phyloP scores from a whole-genome alignment of 1,140 invertebrate species.

The Drosophila parabipectinata region DNA sequence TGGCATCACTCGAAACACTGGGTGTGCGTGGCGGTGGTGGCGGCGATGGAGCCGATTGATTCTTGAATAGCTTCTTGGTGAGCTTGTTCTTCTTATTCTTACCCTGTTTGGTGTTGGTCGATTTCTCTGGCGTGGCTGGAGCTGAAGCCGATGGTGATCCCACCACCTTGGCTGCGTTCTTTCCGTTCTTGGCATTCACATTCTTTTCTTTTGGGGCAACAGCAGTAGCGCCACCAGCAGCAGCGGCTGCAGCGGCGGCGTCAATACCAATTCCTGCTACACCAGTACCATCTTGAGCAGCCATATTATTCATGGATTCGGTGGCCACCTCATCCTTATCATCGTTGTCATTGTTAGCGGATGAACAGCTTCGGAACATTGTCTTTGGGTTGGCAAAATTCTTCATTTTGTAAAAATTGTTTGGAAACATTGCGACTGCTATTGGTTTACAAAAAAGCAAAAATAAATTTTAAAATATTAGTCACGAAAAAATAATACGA shows the following conservation, averaged over 20 bases:
- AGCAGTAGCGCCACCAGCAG: slow-evolving; percentile 3
- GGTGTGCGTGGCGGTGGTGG: not conserved
- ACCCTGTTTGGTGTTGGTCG: not conserved
- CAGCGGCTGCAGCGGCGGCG: slow-evolving; percentile 14
- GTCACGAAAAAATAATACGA: too few species aligned
- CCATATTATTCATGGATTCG: not conserved
- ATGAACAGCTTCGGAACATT: not conserved
- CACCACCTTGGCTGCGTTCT: not conserved
- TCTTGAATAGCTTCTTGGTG: slow-evolving; percentile 2
- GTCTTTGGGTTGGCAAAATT: slow-evolving; percentile 61
- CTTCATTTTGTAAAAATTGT: slow-evolving; percentile 59
- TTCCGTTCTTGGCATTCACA: not conserved
- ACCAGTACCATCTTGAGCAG: not conserved
- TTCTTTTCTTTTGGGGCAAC: slow-evolving; percentile 8
- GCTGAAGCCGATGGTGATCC: not conserved
- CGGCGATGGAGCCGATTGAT: too few species aligned
- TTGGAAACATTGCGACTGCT: slow-evolving; percentile 49
- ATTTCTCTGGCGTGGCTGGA: not conserved
- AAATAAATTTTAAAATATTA: too few species aligned
- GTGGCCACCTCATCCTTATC: not conserved
- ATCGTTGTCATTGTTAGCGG: not conserved
- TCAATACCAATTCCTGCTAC: not conserved
- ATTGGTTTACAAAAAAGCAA: not conserved
- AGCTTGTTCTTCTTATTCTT: slow-evolving; percentile 7
- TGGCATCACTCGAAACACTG: not conserved